Evolutionary conservation across 2,888 invertebrate species (phyloP).

Genomic region (Caenorhabditis afra): DNA sequence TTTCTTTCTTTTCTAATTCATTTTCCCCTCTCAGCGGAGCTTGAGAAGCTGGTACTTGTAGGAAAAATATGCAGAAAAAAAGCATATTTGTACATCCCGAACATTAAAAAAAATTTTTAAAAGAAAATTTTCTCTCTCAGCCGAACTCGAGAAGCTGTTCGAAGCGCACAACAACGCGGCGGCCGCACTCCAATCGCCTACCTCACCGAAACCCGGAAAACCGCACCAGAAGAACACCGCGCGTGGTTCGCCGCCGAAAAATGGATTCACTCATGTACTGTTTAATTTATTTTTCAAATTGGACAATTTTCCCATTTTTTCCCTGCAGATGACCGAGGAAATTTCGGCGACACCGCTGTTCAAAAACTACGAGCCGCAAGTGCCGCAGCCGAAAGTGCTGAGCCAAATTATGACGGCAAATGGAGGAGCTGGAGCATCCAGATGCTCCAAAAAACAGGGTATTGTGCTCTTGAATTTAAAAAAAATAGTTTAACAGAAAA

Average conservation of each 20-base stretch:
- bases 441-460: constrained; percentile 48
- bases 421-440: constrained; percentile 1
- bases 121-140: constrained; percentile 1
- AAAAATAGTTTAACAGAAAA: no score
- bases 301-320: background rate
- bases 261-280: constrained; percentile 34
- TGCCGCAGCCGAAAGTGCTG: constrained; percentile 49
- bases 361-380: constrained; percentile 63
- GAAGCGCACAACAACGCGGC: constrained; percentile 14
- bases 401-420: background rate
- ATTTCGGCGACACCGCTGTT: constrained; percentile 64
- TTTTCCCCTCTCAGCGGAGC: no score
- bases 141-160: constrained; percentile 33
- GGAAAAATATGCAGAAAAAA: no score
- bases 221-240: background rate
- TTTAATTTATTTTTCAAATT: background rate
- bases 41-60: no score
- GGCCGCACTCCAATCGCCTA: no score
- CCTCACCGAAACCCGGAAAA: background rate
- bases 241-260: constrained; percentile 23
- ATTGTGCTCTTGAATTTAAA: no score
- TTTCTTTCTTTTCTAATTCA: no score
- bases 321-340: constrained; percentile 29
- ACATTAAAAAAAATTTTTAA: no score
- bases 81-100: no score